Evolutionary conservation across 2,113 vertebrate genomes (phyloP).

Genomic region (Eubucco bourcierii): DNA sequence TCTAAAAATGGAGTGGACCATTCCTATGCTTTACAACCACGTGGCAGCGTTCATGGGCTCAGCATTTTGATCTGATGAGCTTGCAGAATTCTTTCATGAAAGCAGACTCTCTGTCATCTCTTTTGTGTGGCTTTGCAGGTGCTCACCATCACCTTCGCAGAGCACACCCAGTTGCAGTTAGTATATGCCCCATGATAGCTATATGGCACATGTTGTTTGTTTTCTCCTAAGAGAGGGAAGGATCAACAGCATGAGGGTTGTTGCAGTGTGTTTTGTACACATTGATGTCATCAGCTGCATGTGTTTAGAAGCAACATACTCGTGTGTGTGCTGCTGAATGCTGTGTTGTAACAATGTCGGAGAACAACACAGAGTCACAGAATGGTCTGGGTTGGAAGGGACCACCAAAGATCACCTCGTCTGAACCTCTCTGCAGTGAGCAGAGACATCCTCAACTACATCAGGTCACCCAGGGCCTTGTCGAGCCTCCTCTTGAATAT

Average conservation of each 20-base stretch:
- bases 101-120: not conserved
- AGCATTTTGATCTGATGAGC: not conserved
- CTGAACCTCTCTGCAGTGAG: too few relatives aligned
- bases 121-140: not conserved
- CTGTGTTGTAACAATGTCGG: not conserved
- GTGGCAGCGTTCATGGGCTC: not conserved
- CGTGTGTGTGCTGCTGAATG: not conserved
- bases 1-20: not conserved
- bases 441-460: too few relatives aligned
- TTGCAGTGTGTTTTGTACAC: not conserved
- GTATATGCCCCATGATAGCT: not conserved
- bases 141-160: not conserved
- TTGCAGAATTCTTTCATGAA: not conserved
- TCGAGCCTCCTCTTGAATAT: too few relatives aligned
- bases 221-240: not conserved
- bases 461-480: too few relatives aligned
- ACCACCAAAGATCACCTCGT: too few relatives aligned
- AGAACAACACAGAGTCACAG: not conserved
- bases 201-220: not conserved
- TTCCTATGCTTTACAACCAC: not conserved
- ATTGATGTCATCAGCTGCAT: not conserved
- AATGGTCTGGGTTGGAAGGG: too few relatives aligned
- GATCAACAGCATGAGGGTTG: rapidly evolving
- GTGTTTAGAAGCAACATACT: not conserved
- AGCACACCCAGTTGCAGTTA: not conserved